These are phyloP conservation scores for Amblyopsis hoosieri DNA, from an alignment of 2,797 vertebrate species.

Conservation along the genomic window DNA sequence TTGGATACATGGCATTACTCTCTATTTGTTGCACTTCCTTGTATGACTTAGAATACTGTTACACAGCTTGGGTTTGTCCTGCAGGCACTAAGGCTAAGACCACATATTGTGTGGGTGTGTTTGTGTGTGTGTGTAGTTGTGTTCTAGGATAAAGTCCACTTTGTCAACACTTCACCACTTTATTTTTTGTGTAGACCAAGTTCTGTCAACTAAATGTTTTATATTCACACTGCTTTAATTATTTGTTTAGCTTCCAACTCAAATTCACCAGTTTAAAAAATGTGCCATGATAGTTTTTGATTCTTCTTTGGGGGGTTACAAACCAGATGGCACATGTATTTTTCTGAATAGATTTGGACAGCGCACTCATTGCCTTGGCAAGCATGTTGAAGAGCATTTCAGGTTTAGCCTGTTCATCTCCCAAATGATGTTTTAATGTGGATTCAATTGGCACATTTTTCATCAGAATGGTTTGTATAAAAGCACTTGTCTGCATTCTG, in stretches of 20 bases:
- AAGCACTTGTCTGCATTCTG: constrained; percentile 5
- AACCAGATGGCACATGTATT: neutral
- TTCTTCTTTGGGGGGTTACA: neutral
- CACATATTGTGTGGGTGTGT: too few species aligned
- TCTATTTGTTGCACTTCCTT: too few species aligned
- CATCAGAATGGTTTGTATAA: constrained; percentile 1
- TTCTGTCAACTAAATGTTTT: neutral
- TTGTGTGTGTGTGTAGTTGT: constrained; percentile 1
- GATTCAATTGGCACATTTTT: constrained; percentile 14
- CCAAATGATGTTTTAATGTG: constrained; percentile 11
- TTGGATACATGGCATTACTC: too few species aligned
- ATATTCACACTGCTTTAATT: constrained; percentile 3
- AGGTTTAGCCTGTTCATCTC: constrained; percentile 1
- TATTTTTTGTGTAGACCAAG: neutral
- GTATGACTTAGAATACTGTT: too few species aligned
- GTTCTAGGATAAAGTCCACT: constrained; percentile 1
- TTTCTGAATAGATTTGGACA: constrained; percentile 1
- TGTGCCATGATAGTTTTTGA: too few species aligned
- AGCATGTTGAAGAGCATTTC: constrained; percentile 7
- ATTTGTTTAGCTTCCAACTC: too few species aligned
- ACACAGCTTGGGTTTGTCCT: neutral
- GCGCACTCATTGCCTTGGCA: neutral
- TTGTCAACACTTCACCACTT: neutral
- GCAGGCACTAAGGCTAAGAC: neutral
- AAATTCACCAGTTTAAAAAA: too few species aligned